Evolutionary conservation across 2,888 invertebrate species (phyloP).

Genomic region (Oscheius myriophilus): DNA sequence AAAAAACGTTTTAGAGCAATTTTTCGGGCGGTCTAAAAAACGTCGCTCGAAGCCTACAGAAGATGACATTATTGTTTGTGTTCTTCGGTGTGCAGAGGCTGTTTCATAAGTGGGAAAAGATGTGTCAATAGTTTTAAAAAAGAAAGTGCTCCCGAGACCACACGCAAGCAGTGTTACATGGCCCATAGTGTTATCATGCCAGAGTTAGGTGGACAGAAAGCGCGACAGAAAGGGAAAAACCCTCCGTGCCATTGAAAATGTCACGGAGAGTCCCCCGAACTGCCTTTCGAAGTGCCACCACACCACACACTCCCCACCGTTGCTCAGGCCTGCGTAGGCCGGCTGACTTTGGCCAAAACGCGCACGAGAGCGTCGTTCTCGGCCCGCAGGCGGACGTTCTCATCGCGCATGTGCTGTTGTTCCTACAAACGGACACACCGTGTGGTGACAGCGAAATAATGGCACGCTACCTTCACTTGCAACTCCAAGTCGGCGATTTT

Average conservation of each 20-base stretch:
- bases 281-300: neutral
- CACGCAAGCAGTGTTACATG: too few relatives aligned
- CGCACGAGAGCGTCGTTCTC: slow-evolving; percentile 49
- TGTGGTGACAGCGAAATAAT: neutral
- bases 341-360: slow-evolving; percentile 45
- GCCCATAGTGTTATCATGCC: neutral
- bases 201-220: too few relatives aligned
- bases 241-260: too few relatives aligned
- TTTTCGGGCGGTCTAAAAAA: too few relatives aligned
- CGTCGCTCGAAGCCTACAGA: too few relatives aligned
- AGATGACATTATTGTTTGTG: too few relatives aligned
- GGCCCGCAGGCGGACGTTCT: slow-evolving; percentile 34
- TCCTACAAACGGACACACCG: slow-evolving; percentile 26
- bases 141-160: neutral
- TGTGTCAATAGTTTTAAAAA: neutral
- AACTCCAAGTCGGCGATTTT: slow-evolving; percentile 58
- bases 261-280: too few relatives aligned
- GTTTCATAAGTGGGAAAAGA: neutral
- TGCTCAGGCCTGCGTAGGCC: slow-evolving; percentile 25
- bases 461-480: slow-evolving; percentile 30
- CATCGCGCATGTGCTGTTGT: slow-evolving; percentile 23
- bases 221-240: too few relatives aligned
- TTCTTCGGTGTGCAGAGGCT: too few relatives aligned
- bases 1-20: too few relatives aligned
- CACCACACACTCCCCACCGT: slow-evolving; percentile 7